Conservation (phyloP, 2,113 vertebrate genomes). For the Muntiacus reevesi region DNA sequence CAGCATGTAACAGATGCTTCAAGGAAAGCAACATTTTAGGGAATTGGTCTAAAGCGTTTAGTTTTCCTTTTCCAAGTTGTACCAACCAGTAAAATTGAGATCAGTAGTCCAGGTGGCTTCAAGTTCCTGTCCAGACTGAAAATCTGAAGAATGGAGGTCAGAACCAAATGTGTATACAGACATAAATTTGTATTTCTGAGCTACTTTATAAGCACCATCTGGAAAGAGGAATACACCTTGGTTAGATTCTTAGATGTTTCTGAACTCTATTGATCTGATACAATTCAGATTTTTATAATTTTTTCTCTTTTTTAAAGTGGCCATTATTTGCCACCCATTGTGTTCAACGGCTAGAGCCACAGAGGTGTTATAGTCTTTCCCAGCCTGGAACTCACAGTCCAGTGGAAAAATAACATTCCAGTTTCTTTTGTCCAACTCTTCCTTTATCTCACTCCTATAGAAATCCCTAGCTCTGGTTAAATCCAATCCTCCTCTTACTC, state of each 20-base stretch:
- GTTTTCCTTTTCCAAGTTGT: not conserved
- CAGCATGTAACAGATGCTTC: not conserved
- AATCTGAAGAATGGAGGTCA: not conserved
- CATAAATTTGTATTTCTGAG: not conserved
- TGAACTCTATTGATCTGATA: not conserved
- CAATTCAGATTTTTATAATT: not conserved
- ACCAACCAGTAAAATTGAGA: not conserved
- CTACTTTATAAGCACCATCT: not conserved
- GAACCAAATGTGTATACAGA: not conserved
- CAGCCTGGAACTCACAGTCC: not conserved
- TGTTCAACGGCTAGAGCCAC: not conserved
- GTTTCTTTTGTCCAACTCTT: not conserved
- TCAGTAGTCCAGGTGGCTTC: not conserved
- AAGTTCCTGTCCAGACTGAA: not conserved
- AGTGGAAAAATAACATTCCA: not conserved
- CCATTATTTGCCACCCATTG: not conserved
- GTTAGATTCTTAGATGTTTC: not conserved
- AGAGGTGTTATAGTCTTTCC: not conserved
- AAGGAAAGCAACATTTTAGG: not conserved
- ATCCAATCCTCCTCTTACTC: not conserved
- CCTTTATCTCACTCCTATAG: not conserved
- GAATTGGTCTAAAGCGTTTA: not conserved
- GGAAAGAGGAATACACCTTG: not conserved
- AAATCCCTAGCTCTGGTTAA: not conserved
- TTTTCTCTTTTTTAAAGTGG: not conserved